phyloP scores from a whole-genome alignment of 1,140 invertebrate genomes.

The Heliothis virescens region DNA sequence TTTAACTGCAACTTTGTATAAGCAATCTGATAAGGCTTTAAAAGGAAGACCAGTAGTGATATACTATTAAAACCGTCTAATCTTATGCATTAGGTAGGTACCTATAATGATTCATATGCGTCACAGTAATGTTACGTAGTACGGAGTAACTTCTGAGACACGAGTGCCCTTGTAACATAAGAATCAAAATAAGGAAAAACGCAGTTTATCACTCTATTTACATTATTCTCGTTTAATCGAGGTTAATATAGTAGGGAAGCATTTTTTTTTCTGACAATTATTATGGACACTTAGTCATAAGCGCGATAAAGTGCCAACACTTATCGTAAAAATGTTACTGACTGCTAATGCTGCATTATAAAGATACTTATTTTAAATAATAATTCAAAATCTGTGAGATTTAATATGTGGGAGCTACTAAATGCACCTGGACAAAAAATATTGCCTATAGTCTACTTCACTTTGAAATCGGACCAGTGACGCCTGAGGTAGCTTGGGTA shows the following conservation, averaged over 20 bases:
- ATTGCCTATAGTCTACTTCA: too few relatives aligned
- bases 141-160: not conserved
- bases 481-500: too few relatives aligned
- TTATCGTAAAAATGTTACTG: too few relatives aligned
- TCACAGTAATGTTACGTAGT: not conserved
- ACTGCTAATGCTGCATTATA: too few relatives aligned
- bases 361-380: too few relatives aligned
- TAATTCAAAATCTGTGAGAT: too few relatives aligned
- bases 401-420: too few relatives aligned
- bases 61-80: not conserved
- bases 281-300: not conserved
- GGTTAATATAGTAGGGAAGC: slow-evolving; percentile 1
- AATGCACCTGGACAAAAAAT: too few relatives aligned
- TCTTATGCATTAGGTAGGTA: not conserved
- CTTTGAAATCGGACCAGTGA: too few relatives aligned
- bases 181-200: slow-evolving; percentile 32
- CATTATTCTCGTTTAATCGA: slow-evolving; percentile 9
- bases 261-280: not conserved
- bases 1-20: too few relatives aligned
- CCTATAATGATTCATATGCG: too few relatives aligned
- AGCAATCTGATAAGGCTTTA: not conserved
- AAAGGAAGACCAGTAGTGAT: not conserved
- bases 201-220: not conserved
- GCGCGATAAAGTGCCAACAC: too few relatives aligned
- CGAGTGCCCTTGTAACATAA: slow-evolving; percentile 1